These are phyloP conservation scores for Brenthis daphne DNA, from an alignment of 2,888 invertebrate species.

Conservation along the genomic window DNA sequence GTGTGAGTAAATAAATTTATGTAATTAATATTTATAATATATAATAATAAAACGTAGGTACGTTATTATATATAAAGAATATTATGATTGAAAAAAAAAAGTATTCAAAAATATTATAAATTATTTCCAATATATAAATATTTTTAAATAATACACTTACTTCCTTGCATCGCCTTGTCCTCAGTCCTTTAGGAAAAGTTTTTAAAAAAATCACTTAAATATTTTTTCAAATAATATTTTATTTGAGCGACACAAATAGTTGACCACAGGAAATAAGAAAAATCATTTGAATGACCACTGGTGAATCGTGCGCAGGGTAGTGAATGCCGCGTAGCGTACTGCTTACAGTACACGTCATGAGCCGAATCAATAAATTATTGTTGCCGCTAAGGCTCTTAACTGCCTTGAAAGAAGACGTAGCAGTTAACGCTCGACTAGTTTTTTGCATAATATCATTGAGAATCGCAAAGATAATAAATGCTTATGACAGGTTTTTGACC, in stretches of 20 bases:
- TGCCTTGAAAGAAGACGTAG: slow-evolving; percentile 37
- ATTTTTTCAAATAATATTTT: slow-evolving; percentile 12
- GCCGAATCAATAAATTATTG: slow-evolving; percentile 53
- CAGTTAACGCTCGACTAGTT: slow-evolving; percentile 34
- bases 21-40: too few species aligned
- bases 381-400: slow-evolving; percentile 39
- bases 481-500: slow-evolving; percentile 2
- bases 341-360: slow-evolving; percentile 46
- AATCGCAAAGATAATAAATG: slow-evolving; percentile 12
- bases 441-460: slow-evolving; percentile 27
- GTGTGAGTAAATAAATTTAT: too few species aligned
- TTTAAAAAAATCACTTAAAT: slow-evolving; percentile 8
- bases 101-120: not conserved
- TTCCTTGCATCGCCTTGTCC: slow-evolving; percentile 26
- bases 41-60: too few species aligned
- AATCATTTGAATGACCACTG: slow-evolving; percentile 25
- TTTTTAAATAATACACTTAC: slow-evolving; percentile 25
- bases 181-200: slow-evolving; percentile 2
- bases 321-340: slow-evolving; percentile 42
- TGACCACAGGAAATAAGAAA: slow-evolving; percentile 30
- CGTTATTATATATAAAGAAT: too few species aligned
- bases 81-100: too few species aligned
- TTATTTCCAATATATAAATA: not conserved
- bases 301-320: slow-evolving; percentile 41
- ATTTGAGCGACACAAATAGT: slow-evolving; percentile 10